A percentile compares a stretch with the other conserved stretches of the same genome.
phyloP scores from a whole-genome alignment of 2,113 vertebrate species.

The Plectropomus leopardus region DNA sequence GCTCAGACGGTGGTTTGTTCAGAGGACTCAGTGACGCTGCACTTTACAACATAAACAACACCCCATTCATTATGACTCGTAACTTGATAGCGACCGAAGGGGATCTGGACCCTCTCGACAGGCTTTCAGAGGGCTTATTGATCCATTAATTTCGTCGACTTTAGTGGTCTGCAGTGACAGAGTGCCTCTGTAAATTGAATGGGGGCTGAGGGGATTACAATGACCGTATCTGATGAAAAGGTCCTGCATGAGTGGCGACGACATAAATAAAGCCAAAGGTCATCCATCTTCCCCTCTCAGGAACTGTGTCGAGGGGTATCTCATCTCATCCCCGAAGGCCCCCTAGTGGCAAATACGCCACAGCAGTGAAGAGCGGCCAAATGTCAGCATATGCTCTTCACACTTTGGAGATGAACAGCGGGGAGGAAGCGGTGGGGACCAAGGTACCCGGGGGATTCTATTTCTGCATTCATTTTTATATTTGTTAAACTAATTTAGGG shows the following conservation, averaged over 20 bases:
- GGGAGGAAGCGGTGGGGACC: background rate
- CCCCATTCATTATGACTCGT: slow-evolving; percentile 87
- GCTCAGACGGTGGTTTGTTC: slow-evolving; percentile 78
- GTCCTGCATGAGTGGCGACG: slow-evolving; percentile 58
- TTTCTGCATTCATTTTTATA: too few species aligned
- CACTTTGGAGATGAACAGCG: slow-evolving; percentile 18
- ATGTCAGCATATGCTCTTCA: slow-evolving; percentile 49
- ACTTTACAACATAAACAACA: slow-evolving; percentile 91
- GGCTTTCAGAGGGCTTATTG: slow-evolving; percentile 85
- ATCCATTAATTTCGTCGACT: slow-evolving; percentile 86
- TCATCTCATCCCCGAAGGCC: slow-evolving; percentile 35
- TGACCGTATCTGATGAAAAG: slow-evolving; percentile 78
- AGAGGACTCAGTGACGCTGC: slow-evolving; percentile 78
- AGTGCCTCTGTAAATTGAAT: slow-evolving; percentile 81
- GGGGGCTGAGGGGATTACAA: slow-evolving; percentile 80
- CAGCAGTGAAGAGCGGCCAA: slow-evolving; percentile 2
- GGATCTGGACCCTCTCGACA: slow-evolving; percentile 79
- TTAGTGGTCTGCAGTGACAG: slow-evolving; percentile 81
- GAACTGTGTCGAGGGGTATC: slow-evolving; percentile 41
- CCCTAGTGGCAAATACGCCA: slow-evolving; percentile 57
- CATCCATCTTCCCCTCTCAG: slow-evolving; percentile 47
- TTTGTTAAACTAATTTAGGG: too few species aligned
- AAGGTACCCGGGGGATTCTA: background rate
- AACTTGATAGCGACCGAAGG: slow-evolving; percentile 82
- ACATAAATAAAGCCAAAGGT: slow-evolving; percentile 84